Evolutionary conservation across 2,888 invertebrate species (phyloP).

Genomic region (Archips crataeganus): DNA sequence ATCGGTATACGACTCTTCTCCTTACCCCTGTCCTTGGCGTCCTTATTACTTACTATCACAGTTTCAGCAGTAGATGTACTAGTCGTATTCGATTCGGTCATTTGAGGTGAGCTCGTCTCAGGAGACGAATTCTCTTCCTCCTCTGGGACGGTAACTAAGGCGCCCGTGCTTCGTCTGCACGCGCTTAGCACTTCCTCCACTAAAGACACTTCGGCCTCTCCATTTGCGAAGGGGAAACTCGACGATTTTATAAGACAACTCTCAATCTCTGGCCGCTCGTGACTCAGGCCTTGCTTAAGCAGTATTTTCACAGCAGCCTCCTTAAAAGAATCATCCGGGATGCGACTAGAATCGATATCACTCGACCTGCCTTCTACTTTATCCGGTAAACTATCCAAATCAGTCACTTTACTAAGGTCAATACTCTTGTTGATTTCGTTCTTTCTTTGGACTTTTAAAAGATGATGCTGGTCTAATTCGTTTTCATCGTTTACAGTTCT

Average conservation of each 20-base stretch:
- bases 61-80: slow-evolving; percentile 90
- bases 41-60: slow-evolving; percentile 88
- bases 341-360: slow-evolving; percentile 73
- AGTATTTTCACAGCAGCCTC: slow-evolving; percentile 78
- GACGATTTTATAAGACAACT: slow-evolving; percentile 69
- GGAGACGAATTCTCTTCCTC: slow-evolving; percentile 87
- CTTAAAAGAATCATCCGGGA: slow-evolving; percentile 69
- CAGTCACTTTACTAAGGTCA: slow-evolving; percentile 64
- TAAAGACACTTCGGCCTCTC: slow-evolving; percentile 74
- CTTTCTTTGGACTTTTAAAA: slow-evolving; percentile 77
- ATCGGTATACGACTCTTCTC: slow-evolving; percentile 86
- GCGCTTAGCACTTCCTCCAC: slow-evolving; percentile 79
- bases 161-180: slow-evolving; percentile 75
- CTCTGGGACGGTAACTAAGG: slow-evolving; percentile 87
- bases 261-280: slow-evolving; percentile 64
- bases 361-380: slow-evolving; percentile 66
- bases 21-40: slow-evolving; percentile 74
- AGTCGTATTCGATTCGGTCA: slow-evolving; percentile 88
- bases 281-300: slow-evolving; percentile 61
- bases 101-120: slow-evolving; percentile 83
- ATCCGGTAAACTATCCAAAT: slow-evolving; percentile 57
- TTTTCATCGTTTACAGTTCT: slow-evolving; percentile 75
- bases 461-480: slow-evolving; percentile 74
- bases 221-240: slow-evolving; percentile 67
- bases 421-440: slow-evolving; percentile 80